Percentiles rank a stretch among this genome's conserved stretches.
Conservation (phyloP, 2,797 vertebrate genomes). For the Staurois parvus region DNA sequence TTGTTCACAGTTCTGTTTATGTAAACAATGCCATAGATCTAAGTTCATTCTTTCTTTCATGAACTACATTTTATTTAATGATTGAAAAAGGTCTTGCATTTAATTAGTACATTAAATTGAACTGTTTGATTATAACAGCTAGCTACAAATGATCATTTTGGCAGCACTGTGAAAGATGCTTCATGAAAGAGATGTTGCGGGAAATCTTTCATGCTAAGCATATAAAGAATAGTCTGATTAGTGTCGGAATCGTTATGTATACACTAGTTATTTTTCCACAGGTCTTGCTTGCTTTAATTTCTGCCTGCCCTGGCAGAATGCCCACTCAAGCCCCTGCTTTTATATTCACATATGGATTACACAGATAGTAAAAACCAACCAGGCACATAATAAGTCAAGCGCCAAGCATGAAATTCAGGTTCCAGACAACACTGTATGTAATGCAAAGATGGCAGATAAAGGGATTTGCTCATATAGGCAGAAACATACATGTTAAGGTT, state of each 20-base stretch:
- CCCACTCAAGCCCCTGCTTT: conserved; percentile 41
- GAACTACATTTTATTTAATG: background rate
- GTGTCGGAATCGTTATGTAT: background rate
- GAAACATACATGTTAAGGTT: conserved; percentile 8
- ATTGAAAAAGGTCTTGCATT: background rate
- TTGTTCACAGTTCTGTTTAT: background rate
- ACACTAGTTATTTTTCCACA: conserved; percentile 11
- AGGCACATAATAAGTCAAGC: conserved; percentile 57
- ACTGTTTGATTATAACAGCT: background rate
- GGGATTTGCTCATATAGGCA: conserved; percentile 3
- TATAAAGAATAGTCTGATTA: background rate
- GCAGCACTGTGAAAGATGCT: background rate
- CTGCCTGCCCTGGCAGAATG: background rate
- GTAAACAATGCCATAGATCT: background rate
- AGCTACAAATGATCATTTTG: background rate
- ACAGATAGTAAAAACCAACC: conserved; percentile 36
- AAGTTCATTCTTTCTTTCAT: background rate
- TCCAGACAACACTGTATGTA: conserved; percentile 35
- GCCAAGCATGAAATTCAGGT: conserved; percentile 42
- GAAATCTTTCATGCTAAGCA: background rate
- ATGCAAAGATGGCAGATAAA: conserved; percentile 10
- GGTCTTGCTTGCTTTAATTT: conserved; percentile 6
- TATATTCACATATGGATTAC: conserved; percentile 44
- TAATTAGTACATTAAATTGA: background rate
- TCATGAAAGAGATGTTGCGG: background rate